A percentile compares a stretch with the other conserved stretches of the same genome.
Conservation (phyloP, 2,113 vertebrate species). For the Oreamnos americanus region DNA sequence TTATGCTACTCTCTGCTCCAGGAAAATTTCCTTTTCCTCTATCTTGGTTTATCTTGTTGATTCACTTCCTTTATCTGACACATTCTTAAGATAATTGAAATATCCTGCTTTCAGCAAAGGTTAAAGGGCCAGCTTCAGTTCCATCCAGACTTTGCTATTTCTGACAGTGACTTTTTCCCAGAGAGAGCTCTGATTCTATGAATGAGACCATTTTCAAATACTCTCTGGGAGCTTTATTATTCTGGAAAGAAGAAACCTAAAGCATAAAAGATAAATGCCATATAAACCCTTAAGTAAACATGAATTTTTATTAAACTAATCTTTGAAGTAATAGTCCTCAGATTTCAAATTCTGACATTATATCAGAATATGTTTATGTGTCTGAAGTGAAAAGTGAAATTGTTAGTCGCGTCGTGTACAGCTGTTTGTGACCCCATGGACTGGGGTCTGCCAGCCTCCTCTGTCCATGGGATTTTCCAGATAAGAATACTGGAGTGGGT, state of each 20-base stretch:
- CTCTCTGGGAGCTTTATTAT: background rate
- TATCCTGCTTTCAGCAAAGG: conserved; percentile 10
- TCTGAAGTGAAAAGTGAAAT: background rate
- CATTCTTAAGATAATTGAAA: conserved; percentile 47
- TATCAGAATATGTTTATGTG: background rate
- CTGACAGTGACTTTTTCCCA: background rate
- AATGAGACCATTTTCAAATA: background rate
- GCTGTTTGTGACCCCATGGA: background rate
- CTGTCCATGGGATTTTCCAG: background rate
- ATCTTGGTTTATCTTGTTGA: background rate
- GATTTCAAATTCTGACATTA: background rate
- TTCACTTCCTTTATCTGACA: conserved; percentile 13
- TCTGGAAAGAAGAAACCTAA: background rate
- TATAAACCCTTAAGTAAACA: background rate
- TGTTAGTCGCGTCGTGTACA: background rate
- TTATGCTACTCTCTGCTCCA: background rate
- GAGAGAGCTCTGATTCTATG: background rate
- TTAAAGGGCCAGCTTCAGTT: conserved; percentile 17
- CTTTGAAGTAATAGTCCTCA: background rate
- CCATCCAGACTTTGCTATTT: background rate
- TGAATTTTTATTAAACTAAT: background rate
- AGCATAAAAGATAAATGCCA: background rate
- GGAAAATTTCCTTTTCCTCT: background rate
- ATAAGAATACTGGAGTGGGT: background rate
- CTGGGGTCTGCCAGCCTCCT: background rate